These are phyloP conservation scores for Lepas anatifera DNA, from an alignment of 2,888 invertebrate species.

Conservation along the genomic window DNA sequence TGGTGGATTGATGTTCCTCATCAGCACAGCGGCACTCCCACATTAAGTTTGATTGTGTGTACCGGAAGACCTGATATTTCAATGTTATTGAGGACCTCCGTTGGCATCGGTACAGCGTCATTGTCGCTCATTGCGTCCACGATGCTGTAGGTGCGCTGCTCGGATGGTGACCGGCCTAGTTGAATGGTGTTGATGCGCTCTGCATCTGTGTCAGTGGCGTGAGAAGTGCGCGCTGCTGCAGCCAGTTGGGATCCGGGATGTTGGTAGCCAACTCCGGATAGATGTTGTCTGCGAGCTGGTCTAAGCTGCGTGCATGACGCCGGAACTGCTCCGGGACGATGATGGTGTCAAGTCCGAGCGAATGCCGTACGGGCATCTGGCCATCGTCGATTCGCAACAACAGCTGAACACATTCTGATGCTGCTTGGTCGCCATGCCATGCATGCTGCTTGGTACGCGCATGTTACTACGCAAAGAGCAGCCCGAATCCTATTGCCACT, in stretches of 20 bases:
- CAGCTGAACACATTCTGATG: neutral
- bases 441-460: too few species aligned
- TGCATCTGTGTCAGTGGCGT: neutral
- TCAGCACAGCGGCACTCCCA: neutral
- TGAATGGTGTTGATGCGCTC: neutral
- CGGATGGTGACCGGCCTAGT: neutral
- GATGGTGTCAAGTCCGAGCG: neutral
- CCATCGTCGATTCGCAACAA: neutral
- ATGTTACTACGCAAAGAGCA: neutral
- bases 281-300: neutral
- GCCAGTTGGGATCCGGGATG: neutral
- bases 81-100: neutral
- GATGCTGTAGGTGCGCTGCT: neutral
- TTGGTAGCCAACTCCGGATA: neutral
- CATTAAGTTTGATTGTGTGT: neutral
- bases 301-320: neutral
- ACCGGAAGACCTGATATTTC: neutral
- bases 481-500: neutral
- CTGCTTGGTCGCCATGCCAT: neutral
- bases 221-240: neutral
- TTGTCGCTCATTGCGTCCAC: neutral
- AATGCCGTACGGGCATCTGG: neutral
- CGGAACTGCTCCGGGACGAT: neutral
- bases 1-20: neutral
- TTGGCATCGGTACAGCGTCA: neutral